These are phyloP conservation scores for Chitala chitala DNA, from an alignment of 2,113 vertebrate genomes.

Conservation along the genomic window DNA sequence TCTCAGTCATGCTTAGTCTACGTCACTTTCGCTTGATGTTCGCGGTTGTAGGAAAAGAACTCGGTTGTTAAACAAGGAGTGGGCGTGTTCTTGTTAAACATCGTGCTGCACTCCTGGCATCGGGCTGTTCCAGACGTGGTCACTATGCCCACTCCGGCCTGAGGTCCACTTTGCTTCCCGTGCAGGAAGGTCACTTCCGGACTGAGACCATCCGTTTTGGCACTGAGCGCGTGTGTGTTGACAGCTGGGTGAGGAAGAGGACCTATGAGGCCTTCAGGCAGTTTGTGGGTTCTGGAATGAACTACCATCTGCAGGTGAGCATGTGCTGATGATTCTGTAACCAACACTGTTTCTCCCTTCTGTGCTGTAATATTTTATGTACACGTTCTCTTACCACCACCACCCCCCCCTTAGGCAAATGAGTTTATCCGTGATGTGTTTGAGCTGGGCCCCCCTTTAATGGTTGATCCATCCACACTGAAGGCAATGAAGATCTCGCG, in stretches of 20 bases:
- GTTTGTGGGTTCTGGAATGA: conserved; percentile 89
- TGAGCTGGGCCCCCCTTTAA: conserved; percentile 86
- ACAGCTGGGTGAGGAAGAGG: conserved; percentile 92
- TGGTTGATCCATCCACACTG: conserved; percentile 82
- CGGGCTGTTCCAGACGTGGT: no score
- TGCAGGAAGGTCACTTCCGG: conserved; percentile 83
- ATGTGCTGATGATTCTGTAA: no score
- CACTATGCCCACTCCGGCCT: no score
- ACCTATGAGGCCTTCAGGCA: conserved; percentile 88
- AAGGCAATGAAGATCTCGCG: conserved; percentile 93
- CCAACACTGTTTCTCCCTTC: no score
- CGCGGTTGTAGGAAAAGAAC: no score
- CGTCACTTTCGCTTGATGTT: no score
- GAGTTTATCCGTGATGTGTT: conserved; percentile 95
- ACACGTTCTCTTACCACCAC: not conserved
- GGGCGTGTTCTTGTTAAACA: no score
- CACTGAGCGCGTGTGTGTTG: conserved; percentile 90
- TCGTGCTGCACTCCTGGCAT: no score
- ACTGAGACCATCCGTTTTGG: conserved; percentile 90
- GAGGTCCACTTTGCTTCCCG: no score
- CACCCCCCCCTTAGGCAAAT: conserved; percentile 71
- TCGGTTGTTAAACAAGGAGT: no score
- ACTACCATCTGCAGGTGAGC: conserved; percentile 93
- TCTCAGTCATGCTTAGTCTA: no score
- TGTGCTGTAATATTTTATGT: no score